These are phyloP conservation scores for Xiphorhynchus erythropygius DNA, from an alignment of 2,797 vertebrate genomes.

Conservation along the genomic window DNA sequence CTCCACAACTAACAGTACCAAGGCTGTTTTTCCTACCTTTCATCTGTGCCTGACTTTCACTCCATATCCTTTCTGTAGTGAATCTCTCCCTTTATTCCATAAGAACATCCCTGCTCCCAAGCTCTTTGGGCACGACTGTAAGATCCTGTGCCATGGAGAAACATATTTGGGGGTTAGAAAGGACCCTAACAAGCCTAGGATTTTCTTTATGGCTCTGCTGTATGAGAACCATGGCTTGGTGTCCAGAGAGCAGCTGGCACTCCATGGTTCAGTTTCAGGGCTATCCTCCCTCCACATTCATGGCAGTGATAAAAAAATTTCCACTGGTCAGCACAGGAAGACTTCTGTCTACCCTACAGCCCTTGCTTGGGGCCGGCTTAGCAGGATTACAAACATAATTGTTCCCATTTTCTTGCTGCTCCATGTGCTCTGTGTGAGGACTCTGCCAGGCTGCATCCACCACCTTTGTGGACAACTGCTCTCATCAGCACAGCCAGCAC, in stretches of 20 bases:
- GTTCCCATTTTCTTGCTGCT: background rate
- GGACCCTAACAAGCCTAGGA: background rate
- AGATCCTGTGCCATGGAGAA: background rate
- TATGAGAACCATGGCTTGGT: background rate
- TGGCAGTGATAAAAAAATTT: background rate
- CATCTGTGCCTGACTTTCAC: background rate
- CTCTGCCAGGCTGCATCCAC: background rate
- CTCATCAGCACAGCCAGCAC: background rate
- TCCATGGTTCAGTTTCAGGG: background rate
- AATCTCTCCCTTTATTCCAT: background rate
- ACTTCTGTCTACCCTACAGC: background rate
- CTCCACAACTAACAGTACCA: background rate
- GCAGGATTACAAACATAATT: background rate
- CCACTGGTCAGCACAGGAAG: background rate
- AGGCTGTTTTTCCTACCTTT: background rate
- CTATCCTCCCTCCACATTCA: background rate
- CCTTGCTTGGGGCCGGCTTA: background rate
- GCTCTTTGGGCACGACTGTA: background rate
- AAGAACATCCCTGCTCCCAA: background rate
- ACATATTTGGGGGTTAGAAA: background rate
- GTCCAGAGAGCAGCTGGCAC: background rate
- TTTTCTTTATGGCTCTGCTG: background rate
- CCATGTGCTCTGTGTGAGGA: background rate
- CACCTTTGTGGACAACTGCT: background rate
- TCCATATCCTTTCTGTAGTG: background rate